These are phyloP conservation scores for Ameiurus melas DNA, from an alignment of 2,113 vertebrate species.

Conservation along the genomic window DNA sequence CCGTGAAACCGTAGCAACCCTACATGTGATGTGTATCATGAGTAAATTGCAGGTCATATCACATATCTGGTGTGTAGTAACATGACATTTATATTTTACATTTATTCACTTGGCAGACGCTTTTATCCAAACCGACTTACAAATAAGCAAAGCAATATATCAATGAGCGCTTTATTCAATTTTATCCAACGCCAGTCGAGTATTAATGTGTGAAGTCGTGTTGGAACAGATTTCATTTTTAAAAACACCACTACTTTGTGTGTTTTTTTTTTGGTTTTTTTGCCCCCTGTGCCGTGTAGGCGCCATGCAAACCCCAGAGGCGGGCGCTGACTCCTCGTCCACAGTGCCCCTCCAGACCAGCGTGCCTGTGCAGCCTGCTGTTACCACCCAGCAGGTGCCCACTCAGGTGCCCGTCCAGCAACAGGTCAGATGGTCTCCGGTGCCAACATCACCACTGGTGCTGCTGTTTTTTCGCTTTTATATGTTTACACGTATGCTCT, in stretches of 20 bases:
- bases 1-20: too few relatives aligned
- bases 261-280: background rate
- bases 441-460: background rate
- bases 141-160: too few relatives aligned
- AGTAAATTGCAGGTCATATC: too few relatives aligned
- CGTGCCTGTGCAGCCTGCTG: slow-evolving; percentile 80
- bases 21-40: too few relatives aligned
- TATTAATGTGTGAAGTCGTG: background rate
- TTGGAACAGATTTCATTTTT: background rate
- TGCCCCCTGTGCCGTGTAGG: slow-evolving; percentile 56
- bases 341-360: slow-evolving; percentile 85
- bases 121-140: too few relatives aligned
- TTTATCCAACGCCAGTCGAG: background rate
- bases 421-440: slow-evolving; percentile 75
- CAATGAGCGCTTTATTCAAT: background rate
- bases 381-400: slow-evolving; percentile 78
- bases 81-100: too few relatives aligned
- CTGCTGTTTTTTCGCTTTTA: slow-evolving; percentile 16
- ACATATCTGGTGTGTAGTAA: background rate
- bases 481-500: background rate
- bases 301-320: slow-evolving; percentile 96
- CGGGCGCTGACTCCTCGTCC: slow-evolving; percentile 83
- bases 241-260: background rate
- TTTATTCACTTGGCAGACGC: too few relatives aligned
- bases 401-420: slow-evolving; percentile 85